phyloP scores from a whole-genome alignment of 2,888 invertebrate species.

The Drosophila birchii region DNA sequence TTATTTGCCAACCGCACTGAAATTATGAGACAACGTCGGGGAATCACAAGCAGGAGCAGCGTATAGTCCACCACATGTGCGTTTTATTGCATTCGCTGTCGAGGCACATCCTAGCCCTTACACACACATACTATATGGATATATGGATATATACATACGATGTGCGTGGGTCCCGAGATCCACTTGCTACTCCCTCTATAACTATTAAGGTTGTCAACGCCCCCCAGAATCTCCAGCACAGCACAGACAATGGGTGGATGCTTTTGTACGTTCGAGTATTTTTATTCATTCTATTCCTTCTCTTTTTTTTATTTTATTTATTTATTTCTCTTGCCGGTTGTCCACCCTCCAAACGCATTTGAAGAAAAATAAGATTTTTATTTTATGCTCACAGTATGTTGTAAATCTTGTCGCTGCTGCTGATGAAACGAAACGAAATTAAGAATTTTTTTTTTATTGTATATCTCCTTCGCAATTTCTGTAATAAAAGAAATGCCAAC shows the following conservation, averaged over 20 bases:
- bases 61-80: slow-evolving; percentile 62
- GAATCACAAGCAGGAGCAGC: background rate
- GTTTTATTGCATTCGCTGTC: slow-evolving; percentile 71
- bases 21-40: slow-evolving; percentile 63
- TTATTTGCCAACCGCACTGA: slow-evolving; percentile 75
- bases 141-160: background rate
- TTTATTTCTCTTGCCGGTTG: slow-evolving; percentile 57
- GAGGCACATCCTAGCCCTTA: slow-evolving; percentile 11
- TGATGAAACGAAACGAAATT: slow-evolving; percentile 78
- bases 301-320: slow-evolving; percentile 62
- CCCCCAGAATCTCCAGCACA: slow-evolving; percentile 37
- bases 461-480: slow-evolving; percentile 67
- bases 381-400: slow-evolving; percentile 76
- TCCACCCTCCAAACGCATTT: slow-evolving; percentile 37
- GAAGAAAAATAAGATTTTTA: slow-evolving; percentile 67
- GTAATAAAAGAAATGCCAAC: slow-evolving; percentile 74
- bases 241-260: slow-evolving; percentile 21
- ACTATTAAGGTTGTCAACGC: slow-evolving; percentile 76
- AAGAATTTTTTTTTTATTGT: slow-evolving; percentile 64
- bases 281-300: slow-evolving; percentile 72
- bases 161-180: slow-evolving; percentile 42
- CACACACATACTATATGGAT: background rate
- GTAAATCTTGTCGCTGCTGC: slow-evolving; percentile 74
- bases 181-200: slow-evolving; percentile 48
- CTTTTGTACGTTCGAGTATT: slow-evolving; percentile 75